Base-by-base conservation (phyloP, 2,888 invertebrate genomes). In the Tridacna crocea region DNA sequence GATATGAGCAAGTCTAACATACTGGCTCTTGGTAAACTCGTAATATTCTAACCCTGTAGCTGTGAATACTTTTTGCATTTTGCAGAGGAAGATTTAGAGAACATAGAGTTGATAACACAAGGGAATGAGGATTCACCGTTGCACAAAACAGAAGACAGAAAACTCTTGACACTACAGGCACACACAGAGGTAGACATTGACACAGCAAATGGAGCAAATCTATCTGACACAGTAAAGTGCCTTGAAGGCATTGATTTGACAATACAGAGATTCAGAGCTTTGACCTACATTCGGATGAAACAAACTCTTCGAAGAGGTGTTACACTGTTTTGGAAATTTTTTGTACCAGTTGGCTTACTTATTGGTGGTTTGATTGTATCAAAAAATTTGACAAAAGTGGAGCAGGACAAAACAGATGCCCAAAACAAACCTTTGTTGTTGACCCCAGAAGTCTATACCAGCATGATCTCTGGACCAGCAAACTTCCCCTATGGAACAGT, bases 311-410 rank as follows among this genome's bases (percentile, higher is more conserved):
- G 92, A 46, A 89, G 87, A 72, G 81, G 80, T 24, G 76, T 75
- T n/a, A 73, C 84, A 1, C 26, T 92, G 11, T 65, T 91, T 36
- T 88, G 89, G 60, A 87, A 90, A 68, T 78, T 92, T 11, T 60
- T 92, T n/a, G 46, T 92, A 10, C 93, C 93, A 6, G 83, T 92
- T 0, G 79, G 87, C 6, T 83, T 91, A 47, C 88, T 92, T 22
- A 76, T 91, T 1, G 78, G 89, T 15, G 92, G 90, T 1, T 68
- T 92, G 47, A 75, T 92, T 19, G 60, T 93, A n/a, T 85, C 83
- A 55, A 88, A 88, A 63, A 78, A 22, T 19, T 65, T 80, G 27
- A 61, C 63, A 27, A 27, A 74, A 24, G 13, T 26, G n/a, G 46
- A 72, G 12, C 22, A 74, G 17, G 66, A 66, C 17, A 13, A 68